These are phyloP conservation scores for Eristalis arbustorum DNA, from an alignment of 2,888 invertebrate species.

Conservation along the genomic window DNA sequence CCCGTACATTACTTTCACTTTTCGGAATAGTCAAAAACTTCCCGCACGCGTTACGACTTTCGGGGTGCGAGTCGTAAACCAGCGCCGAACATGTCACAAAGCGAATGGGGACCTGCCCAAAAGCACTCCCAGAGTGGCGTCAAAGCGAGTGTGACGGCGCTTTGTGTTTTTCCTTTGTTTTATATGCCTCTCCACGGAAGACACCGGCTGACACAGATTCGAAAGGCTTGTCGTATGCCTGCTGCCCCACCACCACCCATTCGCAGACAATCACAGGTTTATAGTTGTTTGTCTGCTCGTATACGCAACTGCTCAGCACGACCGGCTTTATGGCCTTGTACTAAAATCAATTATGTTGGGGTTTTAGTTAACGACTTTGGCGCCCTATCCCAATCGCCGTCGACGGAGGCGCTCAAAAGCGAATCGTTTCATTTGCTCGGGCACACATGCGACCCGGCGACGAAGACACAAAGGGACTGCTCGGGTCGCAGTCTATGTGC, in stretches of 20 bases:
- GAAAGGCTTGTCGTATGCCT: not conserved
- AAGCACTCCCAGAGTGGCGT: not conserved
- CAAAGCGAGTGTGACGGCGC: not conserved
- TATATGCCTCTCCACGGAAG: not conserved
- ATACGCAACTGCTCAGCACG: not conserved
- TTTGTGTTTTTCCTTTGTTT: not conserved
- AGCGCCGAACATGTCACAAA: not conserved
- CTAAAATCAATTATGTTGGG: slow-evolving; percentile 4
- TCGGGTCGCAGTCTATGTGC: not conserved
- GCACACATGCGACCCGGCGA: not conserved
- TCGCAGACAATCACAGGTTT: not conserved
- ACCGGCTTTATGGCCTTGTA: slow-evolving; percentile 10
- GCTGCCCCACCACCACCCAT: not conserved
- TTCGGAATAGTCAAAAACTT: not conserved
- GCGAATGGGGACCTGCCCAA: not conserved
- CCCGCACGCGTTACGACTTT: not conserved
- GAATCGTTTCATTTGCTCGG: not conserved
- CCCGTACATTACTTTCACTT: not conserved
- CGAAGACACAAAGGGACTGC: not conserved
- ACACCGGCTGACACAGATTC: not conserved
- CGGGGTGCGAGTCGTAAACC: not conserved
- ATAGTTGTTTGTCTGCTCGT: not conserved
- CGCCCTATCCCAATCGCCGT: too few relatives aligned
- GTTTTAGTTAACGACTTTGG: not conserved
- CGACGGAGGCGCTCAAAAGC: not conserved